phyloP scores from a whole-genome alignment of 2,113 vertebrate genomes.

The Cettia cetti region DNA sequence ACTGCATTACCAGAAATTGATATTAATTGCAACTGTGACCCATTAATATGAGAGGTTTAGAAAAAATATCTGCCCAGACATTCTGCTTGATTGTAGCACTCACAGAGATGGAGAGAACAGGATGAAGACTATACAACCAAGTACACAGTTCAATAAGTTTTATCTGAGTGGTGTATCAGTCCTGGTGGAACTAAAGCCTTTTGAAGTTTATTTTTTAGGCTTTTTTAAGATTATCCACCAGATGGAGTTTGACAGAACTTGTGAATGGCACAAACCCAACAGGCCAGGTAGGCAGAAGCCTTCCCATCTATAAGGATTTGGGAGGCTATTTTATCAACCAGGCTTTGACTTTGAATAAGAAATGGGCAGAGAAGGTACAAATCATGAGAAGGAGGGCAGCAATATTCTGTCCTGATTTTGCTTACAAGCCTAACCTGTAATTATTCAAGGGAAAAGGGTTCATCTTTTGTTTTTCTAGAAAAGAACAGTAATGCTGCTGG shows the following conservation, averaged over 20 bases:
- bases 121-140: background rate
- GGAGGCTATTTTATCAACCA: background rate
- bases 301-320: background rate
- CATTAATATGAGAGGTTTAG: background rate
- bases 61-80: background rate
- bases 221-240: background rate
- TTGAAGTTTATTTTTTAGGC: background rate
- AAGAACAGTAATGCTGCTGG: background rate
- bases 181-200: background rate
- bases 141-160: fast-evolving
- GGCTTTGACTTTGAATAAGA: background rate
- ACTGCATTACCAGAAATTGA: background rate
- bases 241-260: background rate
- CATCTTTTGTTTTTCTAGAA: background rate
- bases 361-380: background rate
- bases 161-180: fast-evolving
- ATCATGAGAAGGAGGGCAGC: background rate
- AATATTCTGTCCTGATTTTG: background rate
- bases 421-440: background rate
- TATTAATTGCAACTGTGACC: background rate
- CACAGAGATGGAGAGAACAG: background rate
- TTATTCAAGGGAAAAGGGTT: background rate
- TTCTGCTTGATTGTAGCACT: background rate
- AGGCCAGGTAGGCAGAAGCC: background rate
- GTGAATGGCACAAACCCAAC: background rate